Conservation (phyloP, 1,140 invertebrate genomes). For the Platyscapa corneri region DNA sequence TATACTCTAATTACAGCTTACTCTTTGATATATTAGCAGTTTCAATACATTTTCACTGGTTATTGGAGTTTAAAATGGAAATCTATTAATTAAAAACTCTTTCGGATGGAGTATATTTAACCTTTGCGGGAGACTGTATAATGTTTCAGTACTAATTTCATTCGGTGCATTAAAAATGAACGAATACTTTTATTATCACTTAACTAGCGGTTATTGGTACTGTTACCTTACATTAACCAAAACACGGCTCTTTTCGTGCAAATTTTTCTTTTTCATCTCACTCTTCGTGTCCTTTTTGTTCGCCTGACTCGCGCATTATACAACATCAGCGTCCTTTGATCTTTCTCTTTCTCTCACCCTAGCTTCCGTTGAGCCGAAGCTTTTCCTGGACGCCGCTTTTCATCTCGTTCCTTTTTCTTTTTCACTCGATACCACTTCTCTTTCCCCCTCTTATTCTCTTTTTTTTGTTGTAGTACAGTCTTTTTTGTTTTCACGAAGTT, state of each 20-base stretch:
- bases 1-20: background rate
- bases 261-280: background rate
- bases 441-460: background rate
- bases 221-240: constrained; percentile 27
- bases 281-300: constrained; percentile 3
- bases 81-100: background rate
- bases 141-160: background rate
- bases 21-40: background rate
- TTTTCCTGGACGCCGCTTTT: background rate
- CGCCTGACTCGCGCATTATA: constrained; percentile 31
- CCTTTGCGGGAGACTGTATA: background rate
- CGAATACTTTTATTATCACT: background rate
- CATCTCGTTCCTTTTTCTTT: constrained; percentile 3
- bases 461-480: background rate
- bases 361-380: background rate
- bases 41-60: background rate
- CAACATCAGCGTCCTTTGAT: constrained; percentile 47
- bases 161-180: background rate
- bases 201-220: background rate
- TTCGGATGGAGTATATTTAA: background rate
- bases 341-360: constrained; percentile 12
- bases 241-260: background rate
- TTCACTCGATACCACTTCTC: background rate
- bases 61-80: background rate
- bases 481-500: background rate